These are phyloP conservation scores for Portevinia maculata DNA, from an alignment of 2,888 invertebrate species.

Conservation along the genomic window DNA sequence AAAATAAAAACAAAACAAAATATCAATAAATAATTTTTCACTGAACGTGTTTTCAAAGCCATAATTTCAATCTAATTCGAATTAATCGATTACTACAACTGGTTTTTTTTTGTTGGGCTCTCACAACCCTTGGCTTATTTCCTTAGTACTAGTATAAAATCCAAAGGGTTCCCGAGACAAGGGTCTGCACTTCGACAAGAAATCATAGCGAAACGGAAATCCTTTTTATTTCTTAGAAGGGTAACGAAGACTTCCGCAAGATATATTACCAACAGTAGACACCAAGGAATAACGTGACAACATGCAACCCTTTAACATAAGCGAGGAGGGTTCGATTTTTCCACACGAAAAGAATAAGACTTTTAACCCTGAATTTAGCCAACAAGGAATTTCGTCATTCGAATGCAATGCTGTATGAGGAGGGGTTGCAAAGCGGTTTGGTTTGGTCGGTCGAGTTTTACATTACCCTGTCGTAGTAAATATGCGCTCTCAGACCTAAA, in stretches of 20 bases:
- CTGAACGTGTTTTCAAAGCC: conserved; percentile 78
- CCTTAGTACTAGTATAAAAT: background rate
- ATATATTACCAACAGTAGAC: conserved; percentile 73
- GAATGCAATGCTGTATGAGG: conserved; percentile 30
- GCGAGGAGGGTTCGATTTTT: conserved; percentile 27
- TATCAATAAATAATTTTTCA: conserved; percentile 74
- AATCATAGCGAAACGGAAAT: conserved; percentile 73
- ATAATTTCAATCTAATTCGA: conserved; percentile 83
- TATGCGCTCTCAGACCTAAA: conserved; percentile 46
- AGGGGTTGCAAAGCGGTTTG: conserved; percentile 21
- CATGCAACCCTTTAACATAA: conserved; percentile 80
- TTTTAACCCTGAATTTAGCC: conserved; percentile 73
- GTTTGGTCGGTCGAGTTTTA: conserved; percentile 39
- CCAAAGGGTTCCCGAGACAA: conserved; percentile 58
- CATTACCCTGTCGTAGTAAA: conserved; percentile 36
- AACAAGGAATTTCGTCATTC: conserved; percentile 67
- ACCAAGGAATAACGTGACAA: conserved; percentile 81
- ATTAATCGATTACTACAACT: conserved; percentile 82
- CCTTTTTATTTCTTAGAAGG: conserved; percentile 73
- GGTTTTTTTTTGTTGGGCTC: conserved; percentile 78
- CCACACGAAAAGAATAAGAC: conserved; percentile 59
- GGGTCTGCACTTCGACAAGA: conserved; percentile 71
- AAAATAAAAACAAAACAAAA: conserved; percentile 49
- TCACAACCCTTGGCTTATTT: conserved; percentile 19
- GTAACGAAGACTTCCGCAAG: conserved; percentile 73